phyloP scores from a whole-genome alignment of 2,888 invertebrate genomes.

The Cancer borealis region DNA sequence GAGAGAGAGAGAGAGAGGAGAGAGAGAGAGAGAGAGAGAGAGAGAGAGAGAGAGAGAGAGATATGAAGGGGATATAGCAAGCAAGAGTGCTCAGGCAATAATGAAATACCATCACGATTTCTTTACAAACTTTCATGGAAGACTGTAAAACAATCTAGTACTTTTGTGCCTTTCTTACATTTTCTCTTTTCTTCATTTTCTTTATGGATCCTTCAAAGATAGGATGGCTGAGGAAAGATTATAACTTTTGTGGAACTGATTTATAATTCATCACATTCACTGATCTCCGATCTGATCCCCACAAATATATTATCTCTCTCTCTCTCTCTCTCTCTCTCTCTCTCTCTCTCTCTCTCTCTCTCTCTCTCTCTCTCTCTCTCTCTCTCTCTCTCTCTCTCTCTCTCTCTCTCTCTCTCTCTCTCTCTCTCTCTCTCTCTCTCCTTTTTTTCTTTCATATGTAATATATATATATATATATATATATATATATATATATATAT shows the following conservation, averaged over 20 bases:
- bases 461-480: neutral
- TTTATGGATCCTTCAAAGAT: neutral
- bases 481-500: neutral
- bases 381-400: neutral
- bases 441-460: neutral
- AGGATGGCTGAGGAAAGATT: neutral
- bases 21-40: constrained; percentile 32
- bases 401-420: neutral
- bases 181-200: neutral
- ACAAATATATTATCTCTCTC: neutral
- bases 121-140: neutral
- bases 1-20: neutral
- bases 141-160: constrained; percentile 10
- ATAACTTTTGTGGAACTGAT: neutral
- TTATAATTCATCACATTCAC: neutral
- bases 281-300: neutral
- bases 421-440: neutral
- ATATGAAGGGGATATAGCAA: neutral
- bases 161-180: neutral
- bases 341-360: neutral
- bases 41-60: neutral
- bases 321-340: neutral
- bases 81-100: neutral
- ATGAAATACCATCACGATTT: constrained; percentile 27
- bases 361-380: neutral